Evolutionary conservation across 2,888 invertebrate genomes (phyloP).

Genomic region (Drosophila neotestacea): DNA sequence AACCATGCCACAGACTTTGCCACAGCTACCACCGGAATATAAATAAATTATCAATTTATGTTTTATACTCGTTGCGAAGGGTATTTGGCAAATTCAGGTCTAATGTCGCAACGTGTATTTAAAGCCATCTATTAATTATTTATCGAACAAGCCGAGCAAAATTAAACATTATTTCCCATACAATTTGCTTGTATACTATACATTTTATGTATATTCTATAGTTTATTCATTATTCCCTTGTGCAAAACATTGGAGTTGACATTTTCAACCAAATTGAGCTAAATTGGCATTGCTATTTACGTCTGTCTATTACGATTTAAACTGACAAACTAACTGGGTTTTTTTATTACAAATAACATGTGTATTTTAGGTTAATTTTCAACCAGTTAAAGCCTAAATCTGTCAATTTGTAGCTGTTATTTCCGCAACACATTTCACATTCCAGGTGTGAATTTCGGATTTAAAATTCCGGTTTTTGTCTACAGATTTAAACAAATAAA

Average conservation of each 20-base stretch:
- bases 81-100: slow-evolving; percentile 10
- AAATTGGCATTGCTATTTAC: background rate
- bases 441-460: no score
- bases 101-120: slow-evolving; percentile 9
- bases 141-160: slow-evolving; percentile 2
- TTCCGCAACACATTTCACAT: background rate
- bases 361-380: background rate
- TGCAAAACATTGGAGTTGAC: background rate
- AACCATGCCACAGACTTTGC: slow-evolving; percentile 6
- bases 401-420: background rate
- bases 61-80: slow-evolving; percentile 28
- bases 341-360: background rate
- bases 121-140: slow-evolving; percentile 25
- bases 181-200: background rate
- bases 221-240: slow-evolving; percentile 3
- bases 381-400: background rate
- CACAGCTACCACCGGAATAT: slow-evolving; percentile 30
- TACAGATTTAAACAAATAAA: no score
- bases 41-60: slow-evolving; percentile 62
- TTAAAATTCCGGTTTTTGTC: no score
- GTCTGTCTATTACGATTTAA: background rate
- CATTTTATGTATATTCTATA: background rate
- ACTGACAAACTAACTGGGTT: background rate
- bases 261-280: background rate
- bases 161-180: slow-evolving; percentile 10